Evolutionary conservation across 2,888 invertebrate species (phyloP).

Genomic region (Hypolimnas misippus): DNA sequence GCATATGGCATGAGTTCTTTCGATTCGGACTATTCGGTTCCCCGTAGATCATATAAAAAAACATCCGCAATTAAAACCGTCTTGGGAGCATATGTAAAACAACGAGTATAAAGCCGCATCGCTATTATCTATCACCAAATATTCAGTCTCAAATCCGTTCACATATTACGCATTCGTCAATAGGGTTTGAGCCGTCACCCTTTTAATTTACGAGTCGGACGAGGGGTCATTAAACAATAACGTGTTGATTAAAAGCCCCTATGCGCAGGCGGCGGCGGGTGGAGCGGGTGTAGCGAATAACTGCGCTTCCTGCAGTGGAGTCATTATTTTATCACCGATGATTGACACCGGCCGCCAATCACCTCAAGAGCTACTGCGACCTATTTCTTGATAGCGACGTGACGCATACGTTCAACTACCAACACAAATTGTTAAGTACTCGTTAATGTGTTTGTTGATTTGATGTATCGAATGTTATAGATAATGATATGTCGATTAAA

Average conservation of each 20-base stretch:
- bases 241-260: constrained; percentile 85
- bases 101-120: constrained; percentile 34
- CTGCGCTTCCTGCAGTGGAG: constrained; percentile 76
- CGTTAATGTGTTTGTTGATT: neutral
- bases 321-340: constrained; percentile 83
- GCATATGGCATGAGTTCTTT: neutral
- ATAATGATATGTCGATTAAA: neutral
- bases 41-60: neutral
- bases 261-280: constrained; percentile 66
- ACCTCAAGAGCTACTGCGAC: constrained; percentile 34
- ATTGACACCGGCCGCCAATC: constrained; percentile 64
- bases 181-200: constrained; percentile 82
- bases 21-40: neutral
- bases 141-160: constrained; percentile 71
- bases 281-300: constrained; percentile 70
- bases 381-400: constrained; percentile 25
- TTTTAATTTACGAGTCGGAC: constrained; percentile 81
- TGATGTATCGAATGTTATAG: neutral
- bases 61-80: neutral
- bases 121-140: constrained; percentile 71
- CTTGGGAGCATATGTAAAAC: constrained; percentile 15
- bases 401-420: constrained; percentile 11
- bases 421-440: neutral
- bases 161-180: constrained; percentile 79
- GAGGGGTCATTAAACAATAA: constrained; percentile 84